Evolutionary conservation across 1,140 invertebrate species (phyloP).

Genomic region (Rhagoletis pomonella): DNA sequence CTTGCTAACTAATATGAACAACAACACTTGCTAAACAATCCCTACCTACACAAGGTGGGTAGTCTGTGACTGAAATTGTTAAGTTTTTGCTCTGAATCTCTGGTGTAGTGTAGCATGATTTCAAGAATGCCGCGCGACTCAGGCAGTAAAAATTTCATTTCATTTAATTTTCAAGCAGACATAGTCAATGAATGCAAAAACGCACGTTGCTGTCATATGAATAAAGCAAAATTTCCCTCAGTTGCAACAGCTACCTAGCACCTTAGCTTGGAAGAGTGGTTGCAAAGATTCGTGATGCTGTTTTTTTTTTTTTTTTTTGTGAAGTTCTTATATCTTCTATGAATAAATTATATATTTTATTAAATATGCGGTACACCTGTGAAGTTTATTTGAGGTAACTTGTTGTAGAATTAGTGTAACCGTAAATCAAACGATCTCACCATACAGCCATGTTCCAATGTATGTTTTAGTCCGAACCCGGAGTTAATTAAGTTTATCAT

Average conservation of each 20-base stretch:
- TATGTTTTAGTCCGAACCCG: no score
- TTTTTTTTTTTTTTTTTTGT: no score
- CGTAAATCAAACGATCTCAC: no score
- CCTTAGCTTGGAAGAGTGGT: neutral
- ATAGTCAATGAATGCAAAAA: conserved; percentile 7
- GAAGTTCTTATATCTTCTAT: no score
- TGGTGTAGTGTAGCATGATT: neutral
- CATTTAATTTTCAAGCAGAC: conserved; percentile 9
- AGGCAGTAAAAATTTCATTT: conserved; percentile 23
- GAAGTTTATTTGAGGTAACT: no score
- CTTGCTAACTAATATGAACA: neutral
- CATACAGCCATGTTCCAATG: no score
- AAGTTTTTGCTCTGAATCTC: conserved; percentile 1
- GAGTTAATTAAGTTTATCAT: no score
- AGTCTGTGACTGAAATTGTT: conserved; percentile 14
- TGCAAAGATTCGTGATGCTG: neutral
- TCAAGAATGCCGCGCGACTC: neutral
- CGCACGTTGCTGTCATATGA: neutral
- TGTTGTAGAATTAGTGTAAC: no score
- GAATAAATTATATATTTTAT: no score
- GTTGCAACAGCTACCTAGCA: neutral
- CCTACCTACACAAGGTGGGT: neutral
- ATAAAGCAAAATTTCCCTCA: neutral
- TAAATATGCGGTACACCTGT: no score
- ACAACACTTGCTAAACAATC: neutral